Conservation (phyloP, 1,140 invertebrate genomes). For the Aporrectodea caliginosa region DNA sequence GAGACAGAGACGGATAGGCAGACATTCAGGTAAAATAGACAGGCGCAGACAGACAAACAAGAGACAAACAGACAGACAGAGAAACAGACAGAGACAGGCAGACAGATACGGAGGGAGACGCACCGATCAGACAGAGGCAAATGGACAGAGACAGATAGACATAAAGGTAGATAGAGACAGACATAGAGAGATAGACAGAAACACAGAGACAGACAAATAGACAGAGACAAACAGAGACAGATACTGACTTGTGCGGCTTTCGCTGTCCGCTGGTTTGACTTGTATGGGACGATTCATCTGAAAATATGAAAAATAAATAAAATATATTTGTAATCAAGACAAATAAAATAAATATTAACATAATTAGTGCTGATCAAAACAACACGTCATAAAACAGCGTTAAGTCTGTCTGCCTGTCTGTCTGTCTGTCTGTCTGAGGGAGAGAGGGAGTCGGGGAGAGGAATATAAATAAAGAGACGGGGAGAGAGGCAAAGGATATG, state of each 20-base stretch:
- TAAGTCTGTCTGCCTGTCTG: too few species aligned
- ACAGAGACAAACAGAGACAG: background rate
- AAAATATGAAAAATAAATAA: too few species aligned
- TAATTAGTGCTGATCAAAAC: too few species aligned
- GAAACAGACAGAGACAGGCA: background rate
- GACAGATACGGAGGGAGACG: background rate
- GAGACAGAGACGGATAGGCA: background rate
- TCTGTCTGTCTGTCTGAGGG: too few species aligned
- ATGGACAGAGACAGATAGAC: background rate
- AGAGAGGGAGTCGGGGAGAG: too few species aligned
- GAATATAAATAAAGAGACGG: too few species aligned
- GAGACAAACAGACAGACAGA: conserved; percentile 5
- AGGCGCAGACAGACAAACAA: background rate
- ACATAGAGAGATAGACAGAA: background rate
- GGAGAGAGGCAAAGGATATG: too few species aligned
- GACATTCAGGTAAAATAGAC: background rate
- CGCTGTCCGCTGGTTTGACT: conserved; percentile 98
- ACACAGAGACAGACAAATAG: background rate
- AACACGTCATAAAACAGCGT: too few species aligned
- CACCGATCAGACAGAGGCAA: background rate
- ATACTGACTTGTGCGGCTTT: conserved; percentile 84
- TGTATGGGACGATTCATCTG: conserved; percentile 99
- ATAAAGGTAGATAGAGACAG: background rate
- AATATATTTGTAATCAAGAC: too few species aligned
- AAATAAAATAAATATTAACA: too few species aligned